phyloP scores from a whole-genome alignment of 2,888 invertebrate genomes.

The Rhamnusium bicolor region DNA sequence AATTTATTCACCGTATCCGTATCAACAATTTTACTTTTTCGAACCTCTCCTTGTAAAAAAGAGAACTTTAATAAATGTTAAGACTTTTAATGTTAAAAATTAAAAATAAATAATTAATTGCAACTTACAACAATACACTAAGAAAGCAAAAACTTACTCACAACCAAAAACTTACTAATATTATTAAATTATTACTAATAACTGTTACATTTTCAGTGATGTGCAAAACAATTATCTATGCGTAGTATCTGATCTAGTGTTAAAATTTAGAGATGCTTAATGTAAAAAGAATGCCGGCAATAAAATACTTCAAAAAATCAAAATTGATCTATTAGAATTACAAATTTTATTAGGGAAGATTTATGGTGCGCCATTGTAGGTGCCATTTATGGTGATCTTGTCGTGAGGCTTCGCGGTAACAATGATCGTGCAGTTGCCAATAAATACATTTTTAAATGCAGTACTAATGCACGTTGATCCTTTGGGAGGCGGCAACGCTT shows the following conservation, averaged over 20 bases:
- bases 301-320: not conserved
- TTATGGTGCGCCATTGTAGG: constrained; percentile 13
- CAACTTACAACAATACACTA: no score
- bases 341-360: constrained; percentile 21
- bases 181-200: no score
- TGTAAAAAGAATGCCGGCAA: not conserved
- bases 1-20: no score
- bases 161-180: no score
- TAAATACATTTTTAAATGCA: constrained; percentile 29
- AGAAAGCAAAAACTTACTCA: no score
- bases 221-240: no score
- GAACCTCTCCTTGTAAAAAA: no score
- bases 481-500: not conserved
- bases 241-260: not conserved
- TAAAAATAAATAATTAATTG: no score
- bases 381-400: constrained; percentile 27
- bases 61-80: no score
- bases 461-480: not conserved
- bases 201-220: no score
- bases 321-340: constrained; percentile 10
- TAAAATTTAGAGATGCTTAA: not conserved
- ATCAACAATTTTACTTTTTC: no score
- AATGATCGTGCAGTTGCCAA: constrained; percentile 17
- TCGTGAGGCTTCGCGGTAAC: constrained; percentile 7
- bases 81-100: no score